A percentile compares a stretch with the other conserved stretches of the same genome.
These are phyloP conservation scores for Plebejus melissa DNA, from an alignment of 2,888 invertebrate genomes.

Conservation along the genomic window DNA sequence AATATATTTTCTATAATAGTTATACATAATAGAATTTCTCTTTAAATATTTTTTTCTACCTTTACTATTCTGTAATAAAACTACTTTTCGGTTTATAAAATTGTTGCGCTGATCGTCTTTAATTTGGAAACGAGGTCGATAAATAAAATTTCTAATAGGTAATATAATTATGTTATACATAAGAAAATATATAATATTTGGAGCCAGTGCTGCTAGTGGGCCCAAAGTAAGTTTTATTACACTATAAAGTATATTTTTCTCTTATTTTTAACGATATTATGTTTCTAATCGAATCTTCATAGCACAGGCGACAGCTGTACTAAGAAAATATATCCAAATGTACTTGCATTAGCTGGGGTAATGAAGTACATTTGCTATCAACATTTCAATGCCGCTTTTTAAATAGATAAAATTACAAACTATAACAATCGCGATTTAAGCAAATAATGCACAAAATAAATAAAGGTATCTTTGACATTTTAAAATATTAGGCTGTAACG, in stretches of 20 bases:
- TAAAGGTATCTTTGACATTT: neutral
- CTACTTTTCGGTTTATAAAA: conserved; percentile 41
- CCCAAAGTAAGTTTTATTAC: conserved; percentile 50
- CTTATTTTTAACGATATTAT: conserved; percentile 36
- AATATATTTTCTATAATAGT: conserved; percentile 77
- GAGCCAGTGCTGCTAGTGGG: conserved; percentile 44
- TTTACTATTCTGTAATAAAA: conserved; percentile 55
- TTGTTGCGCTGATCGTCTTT: conserved; percentile 41
- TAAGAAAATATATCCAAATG: conserved; percentile 51
- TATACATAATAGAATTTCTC: conserved; percentile 66
- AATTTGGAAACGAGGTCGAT: conserved; percentile 29
- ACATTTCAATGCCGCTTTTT: conserved; percentile 4
- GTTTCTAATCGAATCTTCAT: conserved; percentile 42
- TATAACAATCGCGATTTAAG: neutral
- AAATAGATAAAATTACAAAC: neutral
- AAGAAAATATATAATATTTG: conserved; percentile 55
- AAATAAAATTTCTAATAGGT: conserved; percentile 33
- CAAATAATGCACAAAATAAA: neutral
- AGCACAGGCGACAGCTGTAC: conserved; percentile 39
- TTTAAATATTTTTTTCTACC: conserved; percentile 62
- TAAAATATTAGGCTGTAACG: neutral
- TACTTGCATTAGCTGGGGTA: conserved; percentile 69
- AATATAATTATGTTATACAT: conserved; percentile 42
- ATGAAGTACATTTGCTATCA: conserved; percentile 59
- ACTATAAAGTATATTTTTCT: conserved; percentile 31